Evolutionary conservation across 2,113 vertebrate species (phyloP).

Genomic region (Eudorcas thomsonii): DNA sequence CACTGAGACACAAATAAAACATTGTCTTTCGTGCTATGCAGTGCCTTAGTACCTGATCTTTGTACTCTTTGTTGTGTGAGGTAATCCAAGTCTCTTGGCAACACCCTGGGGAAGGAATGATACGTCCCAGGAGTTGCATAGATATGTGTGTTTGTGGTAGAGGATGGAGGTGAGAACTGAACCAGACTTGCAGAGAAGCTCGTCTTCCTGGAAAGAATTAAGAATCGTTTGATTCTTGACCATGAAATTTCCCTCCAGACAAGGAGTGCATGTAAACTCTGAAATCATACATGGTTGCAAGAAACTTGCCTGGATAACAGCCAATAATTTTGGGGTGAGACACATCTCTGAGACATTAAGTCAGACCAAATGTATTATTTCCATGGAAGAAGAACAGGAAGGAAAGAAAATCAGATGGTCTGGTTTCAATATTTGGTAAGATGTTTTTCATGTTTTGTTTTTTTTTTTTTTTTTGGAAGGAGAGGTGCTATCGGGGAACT

Average conservation of each 20-base stretch:
- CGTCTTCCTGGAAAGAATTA: conserved; percentile 9
- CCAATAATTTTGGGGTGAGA: conserved; percentile 51
- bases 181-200: not conserved
- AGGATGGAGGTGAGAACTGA: not conserved
- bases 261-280: conserved; percentile 43
- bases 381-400: conserved; percentile 33
- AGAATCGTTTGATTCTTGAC: conserved; percentile 48
- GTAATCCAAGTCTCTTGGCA: conserved; percentile 20
- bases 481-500: not conserved
- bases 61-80: not conserved
- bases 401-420: conserved; percentile 46
- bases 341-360: conserved; percentile 59
- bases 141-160: not conserved
- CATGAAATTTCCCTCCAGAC: conserved; percentile 58
- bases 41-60: not conserved
- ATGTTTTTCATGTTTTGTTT: not conserved
- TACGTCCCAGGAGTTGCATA: not conserved
- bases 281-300: conserved; percentile 43
- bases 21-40: not conserved
- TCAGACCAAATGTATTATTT: conserved; percentile 65
- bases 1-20: conserved; percentile 11
- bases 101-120: not conserved
- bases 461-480: not conserved
- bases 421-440: conserved; percentile 57
- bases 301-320: conserved; percentile 38